These are phyloP conservation scores for Caenorhabditis tropicalis DNA, from an alignment of 1,140 invertebrate genomes.

Conservation along the genomic window DNA sequence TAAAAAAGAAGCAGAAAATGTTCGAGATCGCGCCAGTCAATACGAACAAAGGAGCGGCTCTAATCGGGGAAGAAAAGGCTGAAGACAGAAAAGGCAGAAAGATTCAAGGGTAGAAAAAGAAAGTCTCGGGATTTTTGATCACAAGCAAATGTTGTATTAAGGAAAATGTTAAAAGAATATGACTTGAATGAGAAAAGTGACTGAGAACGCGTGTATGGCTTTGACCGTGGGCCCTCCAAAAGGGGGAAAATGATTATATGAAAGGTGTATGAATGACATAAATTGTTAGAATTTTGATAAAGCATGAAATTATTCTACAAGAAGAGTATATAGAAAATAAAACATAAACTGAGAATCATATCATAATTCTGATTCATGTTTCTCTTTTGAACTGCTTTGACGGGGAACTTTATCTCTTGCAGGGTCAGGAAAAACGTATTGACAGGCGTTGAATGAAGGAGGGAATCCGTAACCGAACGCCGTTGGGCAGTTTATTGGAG, in stretches of 20 bases:
- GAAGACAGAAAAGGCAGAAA: background rate
- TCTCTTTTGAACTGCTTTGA: background rate
- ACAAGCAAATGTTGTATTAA: background rate
- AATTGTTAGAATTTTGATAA: background rate
- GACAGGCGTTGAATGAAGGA: background rate
- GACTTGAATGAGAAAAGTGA: background rate
- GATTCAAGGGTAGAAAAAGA: background rate
- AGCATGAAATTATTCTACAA: conserved; percentile 10
- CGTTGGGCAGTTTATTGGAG: background rate
- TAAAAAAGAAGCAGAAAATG: background rate
- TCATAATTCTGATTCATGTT: background rate
- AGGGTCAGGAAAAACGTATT: conserved; percentile 2
- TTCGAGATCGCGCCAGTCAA: background rate
- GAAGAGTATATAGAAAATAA: background rate
- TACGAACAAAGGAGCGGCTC: background rate
- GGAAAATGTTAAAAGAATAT: background rate
- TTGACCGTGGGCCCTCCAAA: background rate
- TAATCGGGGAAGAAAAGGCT: background rate
- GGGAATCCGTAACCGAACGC: conserved; percentile 6
- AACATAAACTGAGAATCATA: background rate
- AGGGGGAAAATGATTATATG: background rate
- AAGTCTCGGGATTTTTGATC: background rate
- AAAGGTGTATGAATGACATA: background rate
- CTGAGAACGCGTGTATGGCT: background rate
- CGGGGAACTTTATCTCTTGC: background rate